These are phyloP conservation scores for Agrotis ipsilon DNA, from an alignment of 2,888 invertebrate genomes.

Conservation along the genomic window DNA sequence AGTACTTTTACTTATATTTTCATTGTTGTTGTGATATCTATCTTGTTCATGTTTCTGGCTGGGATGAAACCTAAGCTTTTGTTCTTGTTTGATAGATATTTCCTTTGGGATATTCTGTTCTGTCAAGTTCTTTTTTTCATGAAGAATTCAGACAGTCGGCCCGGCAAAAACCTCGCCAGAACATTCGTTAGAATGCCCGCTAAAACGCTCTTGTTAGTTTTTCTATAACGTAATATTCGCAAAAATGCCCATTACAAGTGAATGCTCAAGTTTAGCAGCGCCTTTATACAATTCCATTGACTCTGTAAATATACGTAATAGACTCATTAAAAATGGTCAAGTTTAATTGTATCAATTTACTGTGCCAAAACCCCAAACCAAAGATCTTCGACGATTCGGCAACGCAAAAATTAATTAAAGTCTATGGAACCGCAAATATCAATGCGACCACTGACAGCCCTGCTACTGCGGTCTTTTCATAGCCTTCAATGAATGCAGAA, in stretches of 20 bases:
- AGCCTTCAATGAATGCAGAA: conserved; percentile 1
- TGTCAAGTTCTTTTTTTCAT: not conserved
- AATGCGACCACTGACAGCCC: conserved; percentile 2
- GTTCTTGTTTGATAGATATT: not conserved
- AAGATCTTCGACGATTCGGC: not conserved
- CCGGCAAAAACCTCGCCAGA: too few relatives aligned
- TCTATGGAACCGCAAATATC: not conserved
- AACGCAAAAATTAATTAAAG: not conserved
- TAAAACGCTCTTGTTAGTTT: too few relatives aligned
- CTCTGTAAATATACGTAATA: too few relatives aligned
- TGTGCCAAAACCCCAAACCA: too few relatives aligned
- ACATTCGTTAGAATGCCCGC: too few relatives aligned
- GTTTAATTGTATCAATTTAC: too few relatives aligned
- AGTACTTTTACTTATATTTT: conserved; percentile 6
- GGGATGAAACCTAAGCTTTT: not conserved
- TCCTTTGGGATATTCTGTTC: not conserved
- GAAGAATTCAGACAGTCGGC: too few relatives aligned
- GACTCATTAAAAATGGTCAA: too few relatives aligned
- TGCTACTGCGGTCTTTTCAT: not conserved
- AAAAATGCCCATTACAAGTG: too few relatives aligned
- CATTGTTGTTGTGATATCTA: conserved; percentile 15
- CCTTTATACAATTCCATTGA: too few relatives aligned
- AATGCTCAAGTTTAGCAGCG: too few relatives aligned
- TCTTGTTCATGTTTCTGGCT: conserved; percentile 5
- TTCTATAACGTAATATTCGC: too few relatives aligned